Conservation (phyloP, 2,888 invertebrate species). For the Zonitis immaculata region DNA sequence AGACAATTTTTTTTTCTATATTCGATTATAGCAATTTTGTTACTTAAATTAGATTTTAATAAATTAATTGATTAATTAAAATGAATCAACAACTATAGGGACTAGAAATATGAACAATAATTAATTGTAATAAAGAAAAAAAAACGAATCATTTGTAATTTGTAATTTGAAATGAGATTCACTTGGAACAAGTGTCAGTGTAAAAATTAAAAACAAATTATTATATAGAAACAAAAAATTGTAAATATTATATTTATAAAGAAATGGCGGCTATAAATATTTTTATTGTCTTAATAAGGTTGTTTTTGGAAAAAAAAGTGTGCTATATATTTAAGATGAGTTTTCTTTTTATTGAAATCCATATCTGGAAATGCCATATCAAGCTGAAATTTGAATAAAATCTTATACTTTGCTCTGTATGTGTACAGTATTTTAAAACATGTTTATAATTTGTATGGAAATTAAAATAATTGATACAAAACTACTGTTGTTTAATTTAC, state of each 20-base stretch:
- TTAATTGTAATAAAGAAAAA: conserved; percentile 18
- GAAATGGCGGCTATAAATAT: conserved; percentile 46
- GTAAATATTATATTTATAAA: conserved; percentile 42
- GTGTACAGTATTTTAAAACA: conserved; percentile 78
- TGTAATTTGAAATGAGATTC: conserved; percentile 21
- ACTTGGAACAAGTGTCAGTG: conserved; percentile 39
- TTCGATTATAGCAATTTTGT: conserved; percentile 7
- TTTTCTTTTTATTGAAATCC: conserved; percentile 39
- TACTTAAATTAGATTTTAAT: conserved; percentile 15
- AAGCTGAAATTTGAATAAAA: conserved; percentile 42
- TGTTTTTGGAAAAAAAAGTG: conserved; percentile 33
- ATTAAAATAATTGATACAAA: conserved; percentile 54
- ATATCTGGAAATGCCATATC: conserved; percentile 51
- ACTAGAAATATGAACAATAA: conserved; percentile 24
- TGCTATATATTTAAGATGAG: conserved; percentile 42
- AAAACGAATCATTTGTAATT: conserved; percentile 21
- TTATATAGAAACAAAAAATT: conserved; percentile 24
- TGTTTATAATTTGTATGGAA: conserved; percentile 82
- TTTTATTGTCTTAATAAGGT: conserved; percentile 42
- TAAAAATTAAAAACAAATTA: conserved; percentile 26
- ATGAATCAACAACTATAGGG: conserved; percentile 17
- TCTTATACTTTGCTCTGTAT: conserved; percentile 48
- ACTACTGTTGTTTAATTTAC: not conserved
- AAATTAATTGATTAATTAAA: conserved; percentile 2
- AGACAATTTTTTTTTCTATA: conserved; percentile 22